Base-by-base conservation (phyloP, 2,888 invertebrate genomes). In the Standfussiana lucernea region DNA sequence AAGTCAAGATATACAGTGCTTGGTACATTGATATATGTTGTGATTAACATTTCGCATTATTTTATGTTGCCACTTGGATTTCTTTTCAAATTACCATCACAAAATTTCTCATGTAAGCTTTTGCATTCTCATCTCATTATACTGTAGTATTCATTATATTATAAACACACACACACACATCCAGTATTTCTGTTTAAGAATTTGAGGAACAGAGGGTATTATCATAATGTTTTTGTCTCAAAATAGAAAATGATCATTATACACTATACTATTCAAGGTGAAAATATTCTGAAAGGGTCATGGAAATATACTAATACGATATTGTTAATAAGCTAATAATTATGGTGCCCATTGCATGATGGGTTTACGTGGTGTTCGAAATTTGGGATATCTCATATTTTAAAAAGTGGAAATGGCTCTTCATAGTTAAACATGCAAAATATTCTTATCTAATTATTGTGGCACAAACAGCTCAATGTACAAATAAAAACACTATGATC, bases 1-100 rank as follows among this genome's bases (percentile, higher is more conserved):
- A 98, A 98, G 98, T 98, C 95, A 89, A 90, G 91, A 91, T 89
- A 92, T 90, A 91, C 92, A 89, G 92, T 91, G 93, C 93, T 94
- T 94, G 92, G 92, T 94, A 93, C 93, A 93, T 93, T 89, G 87
- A 86, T 94, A 89, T 93, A 90, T 94, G 93, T 95, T 95, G 94
- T 95, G 94, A 95, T 95, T 95, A 95, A 94, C 94, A 93, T 91
- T 89, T 90, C 89, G 86, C 84, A 87, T 89, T 88, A 86, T 81
- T 87, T 91, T 90, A 79, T 88, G 90, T 91, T 88, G 89, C 90
- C 82, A 85, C 74, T 84, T 84, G 84, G 72, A 69, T 82, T 87
- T 79, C 69, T 77, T 82, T 79, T 78, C 42, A 82, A 80, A 73
- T 82, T 79, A 79, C 71, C 71, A 86, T 78, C 81, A 84, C 78